Conservation (phyloP, 2,113 vertebrate genomes). For the Colius striatus region DNA sequence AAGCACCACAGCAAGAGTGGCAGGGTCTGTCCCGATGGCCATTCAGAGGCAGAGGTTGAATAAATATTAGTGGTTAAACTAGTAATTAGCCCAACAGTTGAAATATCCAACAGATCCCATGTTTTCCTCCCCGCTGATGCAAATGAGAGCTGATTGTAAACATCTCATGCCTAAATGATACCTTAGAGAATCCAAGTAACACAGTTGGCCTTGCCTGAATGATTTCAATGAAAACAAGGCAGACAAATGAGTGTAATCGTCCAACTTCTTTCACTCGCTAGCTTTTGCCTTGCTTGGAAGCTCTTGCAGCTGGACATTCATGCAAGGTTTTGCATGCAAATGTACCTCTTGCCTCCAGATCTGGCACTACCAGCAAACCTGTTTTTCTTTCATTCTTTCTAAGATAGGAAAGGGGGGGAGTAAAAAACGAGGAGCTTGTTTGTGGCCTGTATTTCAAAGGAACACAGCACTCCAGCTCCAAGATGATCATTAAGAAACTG, state of each 20-base stretch:
- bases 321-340: not conserved
- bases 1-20: not conserved
- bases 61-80: constrained; percentile 32
- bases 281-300: not conserved
- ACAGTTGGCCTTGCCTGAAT: constrained; percentile 53
- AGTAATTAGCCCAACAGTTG: constrained; percentile 17
- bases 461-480: not conserved
- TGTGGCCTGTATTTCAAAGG: not conserved
- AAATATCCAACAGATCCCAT: constrained; percentile 40
- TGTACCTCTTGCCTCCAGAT: not conserved
- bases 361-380: not conserved
- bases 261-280: not conserved
- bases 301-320: not conserved
- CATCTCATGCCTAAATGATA: constrained; percentile 67
- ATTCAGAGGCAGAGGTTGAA: constrained; percentile 18
- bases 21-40: not conserved
- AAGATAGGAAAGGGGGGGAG: not conserved
- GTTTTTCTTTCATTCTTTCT: not conserved
- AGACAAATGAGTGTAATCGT: constrained; percentile 39
- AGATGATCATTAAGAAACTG: not conserved
- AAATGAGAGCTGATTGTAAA: constrained; percentile 65
- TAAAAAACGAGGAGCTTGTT: not conserved
- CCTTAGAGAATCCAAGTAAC: constrained; percentile 61
- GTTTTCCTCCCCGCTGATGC: constrained; percentile 26
- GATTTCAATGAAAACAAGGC: constrained; percentile 38